A percentile compares a stretch with the other conserved stretches of the same genome.
Conservation (phyloP, 1,140 invertebrate species). For the Aphidius gifuensis region DNA sequence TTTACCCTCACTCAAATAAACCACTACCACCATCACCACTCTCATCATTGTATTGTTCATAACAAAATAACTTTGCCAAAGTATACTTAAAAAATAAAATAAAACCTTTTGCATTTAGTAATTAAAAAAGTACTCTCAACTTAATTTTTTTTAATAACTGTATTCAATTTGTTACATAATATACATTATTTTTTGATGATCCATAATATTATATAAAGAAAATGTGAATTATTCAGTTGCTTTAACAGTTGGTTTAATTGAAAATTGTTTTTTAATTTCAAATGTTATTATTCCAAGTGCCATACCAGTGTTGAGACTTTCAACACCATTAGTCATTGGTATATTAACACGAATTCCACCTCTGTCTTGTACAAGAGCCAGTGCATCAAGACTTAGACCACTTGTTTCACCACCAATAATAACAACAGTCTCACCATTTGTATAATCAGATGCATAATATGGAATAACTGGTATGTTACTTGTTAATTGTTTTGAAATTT, state of each 20-base stretch:
- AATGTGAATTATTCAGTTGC: too few relatives aligned
- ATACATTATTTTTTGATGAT: too few relatives aligned
- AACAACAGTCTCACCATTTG: slow-evolving; percentile 57
- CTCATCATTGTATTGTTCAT: too few relatives aligned
- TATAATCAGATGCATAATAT: slow-evolving; percentile 65
- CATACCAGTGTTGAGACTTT: slow-evolving; percentile 83
- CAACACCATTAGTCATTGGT: slow-evolving; percentile 72
- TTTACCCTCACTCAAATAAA: too few relatives aligned
- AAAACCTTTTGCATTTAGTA: too few relatives aligned
- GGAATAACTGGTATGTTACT: slow-evolving; percentile 57
- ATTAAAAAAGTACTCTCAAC: too few relatives aligned
- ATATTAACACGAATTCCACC: slow-evolving; percentile 70
- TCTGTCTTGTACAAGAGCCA: slow-evolving; percentile 56
- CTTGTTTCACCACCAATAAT: slow-evolving; percentile 87
- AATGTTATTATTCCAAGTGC: slow-evolving; percentile 80
- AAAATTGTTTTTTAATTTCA: slow-evolving; percentile 76
- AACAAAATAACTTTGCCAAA: too few relatives aligned
- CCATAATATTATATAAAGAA: too few relatives aligned
- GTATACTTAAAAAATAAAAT: too few relatives aligned
- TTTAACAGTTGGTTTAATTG: not conserved
- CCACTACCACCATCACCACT: too few relatives aligned
- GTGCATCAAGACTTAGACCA: slow-evolving; percentile 71
- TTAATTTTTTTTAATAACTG: too few relatives aligned
- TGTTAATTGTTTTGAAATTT: slow-evolving; percentile 23
- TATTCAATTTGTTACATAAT: too few relatives aligned